These are phyloP conservation scores for Oncorhynchus clarkii DNA, from an alignment of 2,113 vertebrate genomes.

Conservation along the genomic window DNA sequence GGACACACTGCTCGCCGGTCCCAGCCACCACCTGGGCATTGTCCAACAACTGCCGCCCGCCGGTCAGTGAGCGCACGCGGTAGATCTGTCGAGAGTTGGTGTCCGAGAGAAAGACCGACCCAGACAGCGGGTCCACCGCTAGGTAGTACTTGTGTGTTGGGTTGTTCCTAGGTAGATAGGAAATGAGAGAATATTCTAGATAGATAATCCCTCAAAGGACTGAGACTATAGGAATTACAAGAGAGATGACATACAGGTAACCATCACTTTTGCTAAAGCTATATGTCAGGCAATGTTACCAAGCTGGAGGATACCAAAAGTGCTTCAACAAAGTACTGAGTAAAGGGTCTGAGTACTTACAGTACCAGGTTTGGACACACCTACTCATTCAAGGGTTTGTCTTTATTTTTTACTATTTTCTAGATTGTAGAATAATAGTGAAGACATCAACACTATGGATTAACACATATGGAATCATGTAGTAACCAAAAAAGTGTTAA, in stretches of 20 bases:
- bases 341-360: too few relatives aligned
- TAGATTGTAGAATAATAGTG: too few relatives aligned
- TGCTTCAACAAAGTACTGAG: too few relatives aligned
- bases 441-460: too few relatives aligned
- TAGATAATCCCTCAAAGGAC: conserved; percentile 9
- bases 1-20: conserved; percentile 87
- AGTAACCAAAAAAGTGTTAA: too few relatives aligned
- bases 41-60: conserved; percentile 75
- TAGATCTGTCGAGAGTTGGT: conserved; percentile 87
- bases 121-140: conserved; percentile 86
- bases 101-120: conserved; percentile 83
- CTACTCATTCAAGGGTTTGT: too few relatives aligned
- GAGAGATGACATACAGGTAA: neutral
- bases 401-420: too few relatives aligned
- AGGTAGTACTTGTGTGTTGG: conserved; percentile 89
- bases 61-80: conserved; percentile 77
- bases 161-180: conserved; percentile 78
- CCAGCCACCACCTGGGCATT: conserved; percentile 85
- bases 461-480: too few relatives aligned
- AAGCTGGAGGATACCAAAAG: too few relatives aligned
- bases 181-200: conserved; percentile 5
- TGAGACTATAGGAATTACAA: neutral
- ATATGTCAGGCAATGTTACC: neutral
- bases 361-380: too few relatives aligned
- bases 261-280: neutral